phyloP scores from a whole-genome alignment of 2,797 vertebrate species.

The Typhlichthys eigenmanni region DNA sequence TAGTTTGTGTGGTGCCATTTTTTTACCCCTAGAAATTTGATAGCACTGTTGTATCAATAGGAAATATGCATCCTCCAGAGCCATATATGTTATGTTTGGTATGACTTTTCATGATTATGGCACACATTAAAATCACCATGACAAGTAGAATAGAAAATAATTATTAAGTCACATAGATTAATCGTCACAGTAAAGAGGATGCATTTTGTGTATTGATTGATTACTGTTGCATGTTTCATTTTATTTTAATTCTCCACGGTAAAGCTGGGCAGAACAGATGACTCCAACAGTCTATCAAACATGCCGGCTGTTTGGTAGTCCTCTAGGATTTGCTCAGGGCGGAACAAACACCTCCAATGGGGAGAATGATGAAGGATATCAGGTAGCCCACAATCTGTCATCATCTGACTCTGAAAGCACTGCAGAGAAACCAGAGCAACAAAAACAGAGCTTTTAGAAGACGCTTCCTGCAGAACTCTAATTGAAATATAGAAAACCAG shows the following conservation, averaged over 20 bases:
- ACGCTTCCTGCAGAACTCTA: conserved; percentile 69
- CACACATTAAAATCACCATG: too few species aligned
- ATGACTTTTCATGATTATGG: too few species aligned
- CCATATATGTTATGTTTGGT: too few species aligned
- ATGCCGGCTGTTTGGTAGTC: conserved; percentile 71
- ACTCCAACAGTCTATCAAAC: conserved; percentile 75
- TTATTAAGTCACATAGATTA: conserved; percentile 44
- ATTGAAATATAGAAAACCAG: conserved; percentile 70
- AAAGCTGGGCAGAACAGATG: conserved; percentile 69
- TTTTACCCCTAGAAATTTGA: too few species aligned
- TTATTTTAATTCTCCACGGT: conserved; percentile 52
- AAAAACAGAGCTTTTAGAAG: conserved; percentile 74
- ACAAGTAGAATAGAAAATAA: conserved; percentile 22
- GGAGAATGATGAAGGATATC: conserved; percentile 80
- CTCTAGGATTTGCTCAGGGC: conserved; percentile 70
- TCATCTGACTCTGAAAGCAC: conserved; percentile 75
- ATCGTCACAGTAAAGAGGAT: conserved; percentile 49
- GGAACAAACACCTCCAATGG: conserved; percentile 76
- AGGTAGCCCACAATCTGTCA: conserved; percentile 80
- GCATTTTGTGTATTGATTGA: conserved; percentile 57
- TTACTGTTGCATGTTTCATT: conserved; percentile 45
- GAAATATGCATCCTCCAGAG: too few species aligned
- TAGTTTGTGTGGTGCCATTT: too few species aligned
- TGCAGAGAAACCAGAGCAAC: conserved; percentile 58
- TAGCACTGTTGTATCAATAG: too few species aligned